Evolutionary conservation across 2,113 vertebrate species (phyloP), one percentile per base, ranked within the genome.

Genomic region (Cyphomyrus plagiostoma): DNA sequence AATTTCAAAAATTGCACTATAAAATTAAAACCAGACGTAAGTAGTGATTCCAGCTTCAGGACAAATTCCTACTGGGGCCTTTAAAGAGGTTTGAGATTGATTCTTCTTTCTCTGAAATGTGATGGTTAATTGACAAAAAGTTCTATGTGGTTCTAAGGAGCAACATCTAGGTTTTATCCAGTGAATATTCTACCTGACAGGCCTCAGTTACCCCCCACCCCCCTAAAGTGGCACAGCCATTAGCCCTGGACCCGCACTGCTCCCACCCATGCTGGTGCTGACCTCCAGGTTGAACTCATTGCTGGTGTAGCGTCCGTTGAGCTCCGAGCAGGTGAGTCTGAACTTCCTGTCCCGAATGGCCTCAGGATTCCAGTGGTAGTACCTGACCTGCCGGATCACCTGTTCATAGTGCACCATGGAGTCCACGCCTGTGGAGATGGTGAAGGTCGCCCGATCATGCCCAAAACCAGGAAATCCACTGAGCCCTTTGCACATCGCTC

Each of bases 231-330:
- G n/a, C n/a, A 26, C 9, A 3, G 62, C 62, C 62, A 30, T 66
- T 84, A 84, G 2, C 8, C 80, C 80, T 23, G 30, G 39, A 23
- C 6, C 80, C 80, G 1, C 17, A n/a, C 4, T 26, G 0, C 70
- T 1, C 74, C 13, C 7, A 42, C 46, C 1, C 49, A 11, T 17
- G 21, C 17, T 9, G 80, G 45, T 23, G 92, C 95, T 96, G 87
- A 98, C 97, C 97, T 99, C 97, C 91, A 98, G 80, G 91, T 96
- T 98, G 93, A 98, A 98, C 91, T 98, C 97, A 17, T 99, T 99
- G 95, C 98, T 99, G 74, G 95, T 97, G 92, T 99, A 99, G n/a
- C 97, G 97, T 42, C 98, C 98, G 0, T 99, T 99, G 82, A 99
- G 96, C 92, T 99, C 98, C 0, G 98, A 99, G 94, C 98, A 99